phyloP scores from a whole-genome alignment of 2,888 invertebrate genomes.

The Erannis defoliaria region DNA sequence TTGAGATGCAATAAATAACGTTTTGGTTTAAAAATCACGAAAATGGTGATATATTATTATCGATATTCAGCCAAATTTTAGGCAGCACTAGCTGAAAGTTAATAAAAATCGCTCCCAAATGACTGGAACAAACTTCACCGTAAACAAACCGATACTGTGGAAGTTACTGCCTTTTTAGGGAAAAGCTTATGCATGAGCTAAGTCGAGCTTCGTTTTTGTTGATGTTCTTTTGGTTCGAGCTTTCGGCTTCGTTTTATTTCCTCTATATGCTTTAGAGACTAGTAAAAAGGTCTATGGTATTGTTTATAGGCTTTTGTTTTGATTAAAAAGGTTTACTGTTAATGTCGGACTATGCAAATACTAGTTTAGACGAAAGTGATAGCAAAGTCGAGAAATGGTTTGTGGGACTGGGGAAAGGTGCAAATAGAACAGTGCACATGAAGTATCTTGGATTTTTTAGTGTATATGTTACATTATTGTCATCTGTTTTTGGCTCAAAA shows the following conservation, averaged over 20 bases:
- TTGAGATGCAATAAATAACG: too few species aligned
- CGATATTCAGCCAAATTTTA: conserved; percentile 53
- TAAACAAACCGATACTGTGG: conserved; percentile 71
- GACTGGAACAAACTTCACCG: conserved; percentile 72
- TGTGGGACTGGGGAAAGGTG: not conserved
- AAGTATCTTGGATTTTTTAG: not conserved
- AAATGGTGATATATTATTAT: too few species aligned
- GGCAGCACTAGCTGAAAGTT: conserved; percentile 63
- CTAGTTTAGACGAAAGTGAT: not conserved
- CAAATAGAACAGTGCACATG: not conserved
- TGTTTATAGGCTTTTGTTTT: conserved; percentile 37
- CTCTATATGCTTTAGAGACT: conserved; percentile 30
- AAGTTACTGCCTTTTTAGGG: conserved; percentile 46
- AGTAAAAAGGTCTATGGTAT: conserved; percentile 30
- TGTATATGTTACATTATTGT: too few species aligned
- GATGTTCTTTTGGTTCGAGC: conserved; percentile 27
- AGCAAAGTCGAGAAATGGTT: not conserved
- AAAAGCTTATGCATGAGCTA: conserved; percentile 39
- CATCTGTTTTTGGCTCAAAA: too few species aligned
- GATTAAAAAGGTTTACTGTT: conserved; percentile 31
- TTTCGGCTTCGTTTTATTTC: conserved; percentile 32
- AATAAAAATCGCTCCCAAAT: conserved; percentile 82
- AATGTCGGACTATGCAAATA: conserved; percentile 3
- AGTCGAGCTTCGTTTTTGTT: conserved; percentile 29
- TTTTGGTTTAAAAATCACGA: too few species aligned